Conservation (phyloP, 2,113 vertebrate species). For the Indicator maculatus region DNA sequence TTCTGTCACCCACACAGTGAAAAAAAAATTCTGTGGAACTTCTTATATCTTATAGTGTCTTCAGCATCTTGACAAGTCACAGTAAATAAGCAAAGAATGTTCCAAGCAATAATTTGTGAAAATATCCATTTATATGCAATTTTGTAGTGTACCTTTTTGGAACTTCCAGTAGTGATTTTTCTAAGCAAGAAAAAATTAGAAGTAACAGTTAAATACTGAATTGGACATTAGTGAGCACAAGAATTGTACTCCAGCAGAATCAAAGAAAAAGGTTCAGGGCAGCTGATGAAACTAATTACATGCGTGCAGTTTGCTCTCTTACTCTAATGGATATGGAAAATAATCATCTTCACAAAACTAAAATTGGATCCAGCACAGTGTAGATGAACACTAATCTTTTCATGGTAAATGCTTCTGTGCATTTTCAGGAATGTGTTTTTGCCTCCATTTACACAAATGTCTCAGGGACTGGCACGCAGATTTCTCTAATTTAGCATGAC, state of each 20-base stretch:
- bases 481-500: neutral
- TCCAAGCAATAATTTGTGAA: neutral
- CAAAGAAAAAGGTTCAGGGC: neutral
- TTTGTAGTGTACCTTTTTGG: neutral
- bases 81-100: neutral
- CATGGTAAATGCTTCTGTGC: neutral
- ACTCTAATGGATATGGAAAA: neutral
- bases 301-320: neutral
- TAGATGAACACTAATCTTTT: neutral
- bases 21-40: too few relatives aligned
- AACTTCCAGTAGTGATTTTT: neutral
- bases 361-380: neutral
- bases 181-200: neutral
- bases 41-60: neutral
- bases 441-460: neutral
- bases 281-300: neutral
- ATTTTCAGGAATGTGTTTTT: neutral
- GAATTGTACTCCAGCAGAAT: neutral
- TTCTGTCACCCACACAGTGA: too few relatives aligned
- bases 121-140: neutral
- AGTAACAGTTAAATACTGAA: neutral
- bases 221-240: neutral
- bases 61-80: neutral
- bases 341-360: neutral
- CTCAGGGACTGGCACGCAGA: neutral